A percentile compares a stretch with the other conserved stretches of the same genome.
These are phyloP conservation scores for Cephus spinipes DNA, from an alignment of 2,888 invertebrate genomes.

Conservation along the genomic window DNA sequence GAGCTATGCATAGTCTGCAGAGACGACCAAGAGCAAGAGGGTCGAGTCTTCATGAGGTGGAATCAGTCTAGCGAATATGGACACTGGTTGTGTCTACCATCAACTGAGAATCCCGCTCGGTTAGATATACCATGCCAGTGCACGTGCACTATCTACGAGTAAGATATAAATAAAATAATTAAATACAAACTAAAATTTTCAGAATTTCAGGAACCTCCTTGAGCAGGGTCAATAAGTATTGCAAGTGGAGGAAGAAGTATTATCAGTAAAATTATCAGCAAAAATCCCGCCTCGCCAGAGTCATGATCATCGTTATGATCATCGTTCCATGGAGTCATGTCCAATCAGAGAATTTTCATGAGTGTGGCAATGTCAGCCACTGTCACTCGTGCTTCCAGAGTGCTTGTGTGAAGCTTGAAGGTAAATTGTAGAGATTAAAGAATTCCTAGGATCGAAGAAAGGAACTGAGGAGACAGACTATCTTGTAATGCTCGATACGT, in stretches of 20 bases:
- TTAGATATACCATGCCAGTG: neutral
- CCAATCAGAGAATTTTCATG: neutral
- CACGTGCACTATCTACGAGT: neutral
- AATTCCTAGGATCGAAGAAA: neutral
- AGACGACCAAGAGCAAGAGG: neutral
- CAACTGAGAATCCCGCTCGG: neutral
- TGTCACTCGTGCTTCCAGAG: neutral
- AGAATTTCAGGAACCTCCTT: neutral
- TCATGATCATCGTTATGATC: neutral
- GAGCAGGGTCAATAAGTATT: neutral
- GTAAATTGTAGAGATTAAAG: neutral
- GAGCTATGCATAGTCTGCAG: slow-evolving; percentile 9
- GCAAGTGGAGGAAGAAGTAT: neutral
- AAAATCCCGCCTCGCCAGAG: neutral
- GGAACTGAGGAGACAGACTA: neutral
- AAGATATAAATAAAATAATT: neutral
- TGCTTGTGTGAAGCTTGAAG: neutral
- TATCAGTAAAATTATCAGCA: neutral
- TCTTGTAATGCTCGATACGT: neutral
- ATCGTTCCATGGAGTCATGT: neutral
- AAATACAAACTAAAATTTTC: neutral
- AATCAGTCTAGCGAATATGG: neutral
- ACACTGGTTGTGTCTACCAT: neutral
- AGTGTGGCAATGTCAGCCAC: neutral
- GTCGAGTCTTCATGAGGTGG: neutral